These are phyloP conservation scores for Zaprionus lachaisei DNA, from an alignment of 1,140 invertebrate genomes.

Conservation along the genomic window DNA sequence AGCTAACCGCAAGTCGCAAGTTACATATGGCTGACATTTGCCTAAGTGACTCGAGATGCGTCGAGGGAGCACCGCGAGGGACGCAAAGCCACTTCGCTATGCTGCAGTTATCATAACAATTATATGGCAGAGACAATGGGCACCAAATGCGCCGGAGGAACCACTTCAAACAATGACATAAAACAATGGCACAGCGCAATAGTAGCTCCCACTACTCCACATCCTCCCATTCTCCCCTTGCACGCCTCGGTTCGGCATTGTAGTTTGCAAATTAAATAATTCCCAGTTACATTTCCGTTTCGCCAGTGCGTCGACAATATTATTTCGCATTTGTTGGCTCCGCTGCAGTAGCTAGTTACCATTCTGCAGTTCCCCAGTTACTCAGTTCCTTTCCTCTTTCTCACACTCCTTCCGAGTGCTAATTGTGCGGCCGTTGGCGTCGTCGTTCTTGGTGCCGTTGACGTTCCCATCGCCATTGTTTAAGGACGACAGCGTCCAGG, in stretches of 20 bases:
- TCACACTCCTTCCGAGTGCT: slow-evolving; percentile 64
- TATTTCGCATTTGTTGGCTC: slow-evolving; percentile 68
- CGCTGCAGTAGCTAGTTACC: slow-evolving; percentile 13
- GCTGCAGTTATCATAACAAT: slow-evolving; percentile 80
- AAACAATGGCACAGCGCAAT: slow-evolving; percentile 57
- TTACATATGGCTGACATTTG: slow-evolving; percentile 62
- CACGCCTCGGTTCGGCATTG: slow-evolving; percentile 54
- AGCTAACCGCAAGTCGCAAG: slow-evolving; percentile 33
- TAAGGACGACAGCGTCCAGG: slow-evolving; percentile 59
- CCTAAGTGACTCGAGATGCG: slow-evolving; percentile 64
- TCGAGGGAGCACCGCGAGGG: not conserved
- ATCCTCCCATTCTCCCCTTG: slow-evolving; percentile 1
- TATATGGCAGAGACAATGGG: slow-evolving; percentile 75
- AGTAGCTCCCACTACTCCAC: slow-evolving; percentile 29
- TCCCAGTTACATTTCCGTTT: slow-evolving; percentile 80
- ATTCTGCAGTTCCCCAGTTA: slow-evolving; percentile 14
- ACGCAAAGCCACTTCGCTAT: slow-evolving; percentile 41
- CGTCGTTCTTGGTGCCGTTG: slow-evolving; percentile 39
- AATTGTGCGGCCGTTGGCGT: slow-evolving; percentile 74
- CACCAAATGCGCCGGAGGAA: slow-evolving; percentile 46
- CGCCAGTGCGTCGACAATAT: slow-evolving; percentile 74
- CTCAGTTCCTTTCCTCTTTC: not conserved
- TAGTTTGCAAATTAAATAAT: slow-evolving; percentile 83
- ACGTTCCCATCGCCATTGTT: slow-evolving; percentile 55
- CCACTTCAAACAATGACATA: slow-evolving; percentile 70